A percentile compares a stretch with the other conserved stretches of the same genome.
Evolutionary conservation across 2,888 invertebrate genomes (phyloP).

Genomic region (Amiota minor): DNA sequence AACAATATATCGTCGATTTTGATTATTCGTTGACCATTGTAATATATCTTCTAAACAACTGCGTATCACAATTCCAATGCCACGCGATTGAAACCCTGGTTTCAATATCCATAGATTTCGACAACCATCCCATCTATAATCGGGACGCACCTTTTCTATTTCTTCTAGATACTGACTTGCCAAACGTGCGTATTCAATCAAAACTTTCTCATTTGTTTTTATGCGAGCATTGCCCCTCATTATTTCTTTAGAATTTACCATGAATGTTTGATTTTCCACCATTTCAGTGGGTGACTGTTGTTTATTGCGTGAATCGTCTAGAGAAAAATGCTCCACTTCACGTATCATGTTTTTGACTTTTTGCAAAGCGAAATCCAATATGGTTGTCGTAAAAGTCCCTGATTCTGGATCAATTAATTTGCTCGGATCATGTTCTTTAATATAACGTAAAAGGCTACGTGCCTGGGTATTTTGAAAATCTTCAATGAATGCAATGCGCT

Average conservation of each 20-base stretch:
- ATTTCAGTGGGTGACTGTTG: slow-evolving; percentile 46
- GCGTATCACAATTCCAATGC: slow-evolving; percentile 87
- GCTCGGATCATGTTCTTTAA: slow-evolving; percentile 49
- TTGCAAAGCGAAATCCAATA: slow-evolving; percentile 56
- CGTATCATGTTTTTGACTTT: slow-evolving; percentile 55
- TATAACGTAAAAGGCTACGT: slow-evolving; percentile 80
- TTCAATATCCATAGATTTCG: slow-evolving; percentile 93
- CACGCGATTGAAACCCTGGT: slow-evolving; percentile 87
- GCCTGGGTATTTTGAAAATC: slow-evolving; percentile 88
- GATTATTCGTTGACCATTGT: slow-evolving; percentile 77
- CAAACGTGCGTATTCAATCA: slow-evolving; percentile 62
- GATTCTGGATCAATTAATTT: slow-evolving; percentile 73
- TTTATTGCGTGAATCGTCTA: slow-evolving; percentile 53
- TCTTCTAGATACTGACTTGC: slow-evolving; percentile 77
- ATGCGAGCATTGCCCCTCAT: slow-evolving; percentile 66
- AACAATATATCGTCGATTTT: slow-evolving; percentile 81
- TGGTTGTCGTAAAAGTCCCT: slow-evolving; percentile 73
- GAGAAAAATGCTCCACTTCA: slow-evolving; percentile 53
- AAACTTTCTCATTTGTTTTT: slow-evolving; percentile 51
- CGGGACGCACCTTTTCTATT: slow-evolving; percentile 77
- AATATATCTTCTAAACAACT: slow-evolving; percentile 83
- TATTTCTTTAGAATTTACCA: slow-evolving; percentile 61
- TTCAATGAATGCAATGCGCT: slow-evolving; percentile 62
- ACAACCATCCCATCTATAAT: slow-evolving; percentile 83
- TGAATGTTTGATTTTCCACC: slow-evolving; percentile 58